Conservation (phyloP, 2,888 invertebrate genomes). For the Catocala nupta region DNA sequence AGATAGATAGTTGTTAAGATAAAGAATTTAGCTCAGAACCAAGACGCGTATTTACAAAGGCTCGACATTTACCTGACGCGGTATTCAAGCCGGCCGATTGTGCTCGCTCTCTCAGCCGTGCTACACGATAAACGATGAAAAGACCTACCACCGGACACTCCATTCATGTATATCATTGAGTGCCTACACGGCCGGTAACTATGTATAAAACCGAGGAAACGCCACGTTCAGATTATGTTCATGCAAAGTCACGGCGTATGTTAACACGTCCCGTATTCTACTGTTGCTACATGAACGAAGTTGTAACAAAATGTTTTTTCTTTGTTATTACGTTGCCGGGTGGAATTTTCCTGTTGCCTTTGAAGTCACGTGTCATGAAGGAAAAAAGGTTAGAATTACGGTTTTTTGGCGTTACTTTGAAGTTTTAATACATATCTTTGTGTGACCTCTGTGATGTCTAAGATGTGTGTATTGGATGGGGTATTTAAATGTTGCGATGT, state of each 20-base stretch:
- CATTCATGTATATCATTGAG: constrained; percentile 80
- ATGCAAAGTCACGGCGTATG: constrained; percentile 18
- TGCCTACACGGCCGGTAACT: constrained; percentile 61
- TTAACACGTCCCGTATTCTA: constrained; percentile 19
- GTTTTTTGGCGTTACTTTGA: constrained; percentile 40
- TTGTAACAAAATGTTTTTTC: constrained; percentile 34
- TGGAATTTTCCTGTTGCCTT: constrained; percentile 34
- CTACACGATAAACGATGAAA: constrained; percentile 77
- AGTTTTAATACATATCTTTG: constrained; percentile 37
- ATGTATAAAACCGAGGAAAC: constrained; percentile 68
- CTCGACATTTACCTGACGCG: constrained; percentile 62
- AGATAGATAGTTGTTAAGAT: constrained; percentile 58
- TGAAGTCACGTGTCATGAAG: constrained; percentile 39
- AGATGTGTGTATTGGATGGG: constrained; percentile 17
- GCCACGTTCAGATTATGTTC: constrained; percentile 29
- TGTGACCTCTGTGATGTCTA: constrained; percentile 23
- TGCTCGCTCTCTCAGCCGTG: constrained; percentile 68
- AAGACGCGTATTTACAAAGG: constrained; percentile 60
- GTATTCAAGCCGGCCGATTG: constrained; percentile 70
- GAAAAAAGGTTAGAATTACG: constrained; percentile 37
- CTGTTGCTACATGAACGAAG: constrained; percentile 28
- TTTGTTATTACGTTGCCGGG: constrained; percentile 35
- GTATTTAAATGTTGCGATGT: neutral
- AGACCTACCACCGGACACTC: constrained; percentile 77
- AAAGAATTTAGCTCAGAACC: constrained; percentile 55